Base-by-base conservation (phyloP, 2,888 invertebrate genomes). In the Polymixis flavicincta region DNA sequence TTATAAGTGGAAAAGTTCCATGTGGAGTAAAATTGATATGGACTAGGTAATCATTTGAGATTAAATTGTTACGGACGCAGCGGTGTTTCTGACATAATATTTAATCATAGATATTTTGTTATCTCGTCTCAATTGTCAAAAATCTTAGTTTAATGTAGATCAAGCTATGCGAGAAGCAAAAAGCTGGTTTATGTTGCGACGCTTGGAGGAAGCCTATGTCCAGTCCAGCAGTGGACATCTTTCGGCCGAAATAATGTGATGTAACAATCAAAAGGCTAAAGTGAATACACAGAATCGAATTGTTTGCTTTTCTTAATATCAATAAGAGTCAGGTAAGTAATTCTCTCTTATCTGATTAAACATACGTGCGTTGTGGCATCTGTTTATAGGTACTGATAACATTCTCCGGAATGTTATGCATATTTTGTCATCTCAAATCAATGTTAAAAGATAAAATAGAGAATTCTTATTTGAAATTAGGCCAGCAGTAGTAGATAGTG, bases 1-100 rank as follows among this genome's bases (percentile, higher is more conserved):
- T 89, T 88, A 88, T 48, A 73, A 57, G 74, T 77, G 89, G 87
- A 89, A 89, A 86, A 78, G 22, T 85, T 85, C 83, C 48, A 61
- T 37, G 48, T 48, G 70, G 65, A 67, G 75, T 65, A 67, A 76
- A 80, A 78, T 68, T 72, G 32, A 80, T 80, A 11, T 45, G 66
- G 63, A 73, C 74, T 76, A 37, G 22, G 61, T 71, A 59, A 74
- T 77, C 17, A 74, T 61, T 63, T 37, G 54, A 42, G 42, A 82
- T 64, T 74, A 73, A 59, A 22, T 72, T 69, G 42, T 45, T 48
- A 69, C 50, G 32, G 64, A 71, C 0, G n/a, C n/a, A 59, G 42
- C 14, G 1, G 28, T 66, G 4, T 32, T 60, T 54, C 1, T 1
- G 17, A 66, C 5, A 2, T 19, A 52, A 80, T 54, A 13, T 45